phyloP scores from a whole-genome alignment of 2,113 vertebrate species.

The Sapayoa aenigma region DNA sequence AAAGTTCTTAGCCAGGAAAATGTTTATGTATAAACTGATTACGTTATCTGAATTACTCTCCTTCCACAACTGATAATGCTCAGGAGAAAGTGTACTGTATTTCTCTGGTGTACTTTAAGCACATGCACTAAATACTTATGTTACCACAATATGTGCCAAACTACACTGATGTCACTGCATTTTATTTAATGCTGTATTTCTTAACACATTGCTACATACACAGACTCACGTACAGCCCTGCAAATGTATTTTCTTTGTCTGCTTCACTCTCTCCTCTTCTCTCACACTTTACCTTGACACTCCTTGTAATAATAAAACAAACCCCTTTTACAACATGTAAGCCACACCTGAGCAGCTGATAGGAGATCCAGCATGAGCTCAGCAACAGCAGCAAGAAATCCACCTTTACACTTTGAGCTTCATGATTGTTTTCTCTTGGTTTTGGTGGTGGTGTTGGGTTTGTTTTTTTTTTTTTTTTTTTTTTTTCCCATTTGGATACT shows the following conservation, averaged over 20 bases:
- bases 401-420: constrained; percentile 8
- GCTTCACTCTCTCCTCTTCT: neutral
- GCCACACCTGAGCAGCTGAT: constrained; percentile 9
- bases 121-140: neutral
- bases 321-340: neutral
- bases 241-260: neutral
- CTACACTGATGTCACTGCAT: neutral
- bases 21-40: constrained; percentile 20
- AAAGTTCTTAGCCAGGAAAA: neutral
- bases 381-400: neutral
- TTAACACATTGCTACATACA: neutral
- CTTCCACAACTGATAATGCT: neutral
- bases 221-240: neutral
- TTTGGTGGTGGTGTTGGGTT: too few species aligned
- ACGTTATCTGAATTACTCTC: neutral
- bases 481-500: neutral
- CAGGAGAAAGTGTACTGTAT: neutral
- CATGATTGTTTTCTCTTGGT: neutral
- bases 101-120: neutral
- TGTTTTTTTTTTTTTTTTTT: neutral
- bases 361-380: neutral
- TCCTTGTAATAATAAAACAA: neutral
- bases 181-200: neutral
- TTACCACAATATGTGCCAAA: neutral
- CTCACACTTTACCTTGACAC: neutral